Evolutionary conservation across 2,888 invertebrate species (phyloP).

Genomic region (Microplitis manilae): DNA sequence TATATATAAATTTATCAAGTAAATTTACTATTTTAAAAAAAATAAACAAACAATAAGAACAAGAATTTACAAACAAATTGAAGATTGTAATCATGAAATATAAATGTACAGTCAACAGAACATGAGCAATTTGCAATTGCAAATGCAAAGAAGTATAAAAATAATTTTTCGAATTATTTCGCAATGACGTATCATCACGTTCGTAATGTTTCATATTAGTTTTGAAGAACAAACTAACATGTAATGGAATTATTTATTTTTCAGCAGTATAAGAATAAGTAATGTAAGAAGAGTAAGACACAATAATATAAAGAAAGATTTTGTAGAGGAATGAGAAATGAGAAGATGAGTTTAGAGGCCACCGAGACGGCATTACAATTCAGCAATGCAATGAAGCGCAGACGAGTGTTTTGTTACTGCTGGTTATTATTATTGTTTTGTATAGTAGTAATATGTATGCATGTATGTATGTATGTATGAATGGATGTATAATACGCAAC

Average conservation of each 20-base stretch:
- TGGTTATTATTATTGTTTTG: not conserved
- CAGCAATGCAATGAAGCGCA: constrained; percentile 41
- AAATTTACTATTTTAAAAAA: not conserved
- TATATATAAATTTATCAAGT: not conserved
- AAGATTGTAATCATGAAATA: not conserved
- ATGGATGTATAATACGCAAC: constrained; percentile 16
- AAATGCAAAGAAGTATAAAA: no score
- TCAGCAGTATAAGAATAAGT: not conserved
- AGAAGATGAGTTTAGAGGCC: constrained; percentile 44
- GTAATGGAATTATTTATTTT: not conserved
- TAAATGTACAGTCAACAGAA: not conserved
- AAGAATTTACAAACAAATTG: not conserved
- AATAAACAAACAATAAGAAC: no score
- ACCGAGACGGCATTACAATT: constrained; percentile 43
- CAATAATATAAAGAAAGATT: constrained; percentile 1
- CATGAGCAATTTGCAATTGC: not conserved
- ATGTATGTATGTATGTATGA: not conserved
- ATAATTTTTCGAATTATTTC: no score
- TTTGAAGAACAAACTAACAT: not conserved
- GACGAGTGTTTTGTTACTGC: constrained; percentile 21
- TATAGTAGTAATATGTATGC: not conserved
- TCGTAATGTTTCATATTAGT: not conserved
- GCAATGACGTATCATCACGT: not conserved
- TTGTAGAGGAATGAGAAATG: constrained; percentile 31
- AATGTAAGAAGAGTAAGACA: not conserved